Percentiles rank a stretch among this genome's conserved stretches.
Conservation (phyloP, 2,113 vertebrate species). For the Nothocercus nigrocapillus region DNA sequence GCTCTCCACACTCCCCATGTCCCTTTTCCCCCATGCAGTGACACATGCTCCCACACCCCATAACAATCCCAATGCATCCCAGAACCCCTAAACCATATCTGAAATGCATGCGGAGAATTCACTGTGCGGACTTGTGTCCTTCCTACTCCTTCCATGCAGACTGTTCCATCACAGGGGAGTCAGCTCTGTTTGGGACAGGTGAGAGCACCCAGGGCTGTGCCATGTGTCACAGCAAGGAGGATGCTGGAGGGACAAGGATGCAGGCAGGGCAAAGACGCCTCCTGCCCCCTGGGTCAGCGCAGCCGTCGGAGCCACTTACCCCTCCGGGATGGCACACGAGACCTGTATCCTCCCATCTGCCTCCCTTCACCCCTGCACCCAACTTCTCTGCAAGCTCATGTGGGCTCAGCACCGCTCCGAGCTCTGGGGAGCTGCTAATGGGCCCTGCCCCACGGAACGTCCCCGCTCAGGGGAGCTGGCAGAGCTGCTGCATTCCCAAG, state of each 20-base stretch:
- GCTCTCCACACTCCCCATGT: too few species aligned
- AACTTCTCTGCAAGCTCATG: accelerated
- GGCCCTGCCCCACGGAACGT: background rate
- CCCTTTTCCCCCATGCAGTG: background rate
- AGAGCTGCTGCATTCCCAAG: accelerated
- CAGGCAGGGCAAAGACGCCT: background rate
- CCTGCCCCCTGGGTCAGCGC: background rate
- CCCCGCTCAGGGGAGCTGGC: accelerated
- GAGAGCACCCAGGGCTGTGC: background rate
- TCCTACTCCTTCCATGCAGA: background rate
- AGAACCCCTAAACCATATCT: background rate
- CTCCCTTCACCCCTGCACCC: background rate
- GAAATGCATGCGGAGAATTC: background rate
- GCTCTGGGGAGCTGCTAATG: accelerated
- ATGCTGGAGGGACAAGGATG: accelerated
- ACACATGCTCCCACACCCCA: background rate
- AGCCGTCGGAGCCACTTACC: background rate
- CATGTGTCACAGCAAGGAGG: too few species aligned
- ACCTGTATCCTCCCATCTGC: background rate
- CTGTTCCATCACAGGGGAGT: background rate
- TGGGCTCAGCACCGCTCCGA: background rate
- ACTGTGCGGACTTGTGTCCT: background rate
- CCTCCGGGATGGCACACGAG: background rate
- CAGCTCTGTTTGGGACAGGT: background rate
- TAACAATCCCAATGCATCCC: background rate